Evolutionary conservation across 2,113 vertebrate genomes (phyloP), one percentile per base, ranked within the genome.

Genomic region (Chamaetylas fuelleborni): DNA sequence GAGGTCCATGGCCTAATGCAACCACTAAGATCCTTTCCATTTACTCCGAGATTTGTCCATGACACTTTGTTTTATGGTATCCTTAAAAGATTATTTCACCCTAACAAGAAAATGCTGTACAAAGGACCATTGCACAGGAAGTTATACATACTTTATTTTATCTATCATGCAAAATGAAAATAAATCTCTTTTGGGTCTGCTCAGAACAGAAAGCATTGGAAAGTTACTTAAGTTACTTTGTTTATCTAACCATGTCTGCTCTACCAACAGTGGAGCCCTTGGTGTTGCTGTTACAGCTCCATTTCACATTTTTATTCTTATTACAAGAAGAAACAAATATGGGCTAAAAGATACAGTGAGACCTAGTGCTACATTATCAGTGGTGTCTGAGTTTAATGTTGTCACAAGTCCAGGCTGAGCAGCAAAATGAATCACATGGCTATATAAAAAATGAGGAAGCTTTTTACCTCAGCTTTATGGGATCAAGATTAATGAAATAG

Each of bases 81-180:
- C 74, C 42, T 43, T 47, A 50, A 24, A 78, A 47, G 5, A 82
- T 54, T 0, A 0, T 6, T 72, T 17, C 28, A 38, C 29, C 11
- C 23, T 54, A 36, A 56, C 24, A 72, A 71, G 54, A 77, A 29
- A 77, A 82, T 29, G 4, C 19, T 60, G 25, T 47, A 47, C 47
- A 70, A 77, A 93, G n/a, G 34, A 72, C 8, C 13, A 29, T 11
- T 85, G 61, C 9, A 3, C 45, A 58, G 45, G 33, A 76, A 85
- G 7, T 36, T 88, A 51, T 14, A 36, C 0, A 26, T 51, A 36
- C 22, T 12, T 66, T 60, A 47, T 70, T 81, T 74, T 73, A 79
- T 53, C 47, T 85, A n/a, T 72, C 18, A 60, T 26, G 31, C 26
- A 79, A 62, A 87, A 94, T 24, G 12, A 54, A 89, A 84, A 64